Conservation (phyloP, 2,797 vertebrate genomes). For the Danio choprae region DNA sequence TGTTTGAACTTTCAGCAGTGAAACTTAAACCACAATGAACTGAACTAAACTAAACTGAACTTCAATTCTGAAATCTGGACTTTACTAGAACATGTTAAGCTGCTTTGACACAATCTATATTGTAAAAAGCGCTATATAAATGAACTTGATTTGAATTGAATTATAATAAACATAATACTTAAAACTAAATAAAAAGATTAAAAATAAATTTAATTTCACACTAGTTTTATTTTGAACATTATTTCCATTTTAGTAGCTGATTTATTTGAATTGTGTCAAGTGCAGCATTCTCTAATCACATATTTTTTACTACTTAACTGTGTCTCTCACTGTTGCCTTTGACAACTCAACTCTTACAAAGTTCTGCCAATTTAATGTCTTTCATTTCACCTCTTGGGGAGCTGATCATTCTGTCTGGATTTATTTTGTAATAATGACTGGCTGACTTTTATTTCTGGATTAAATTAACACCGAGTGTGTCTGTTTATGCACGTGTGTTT, state of each 20-base stretch:
- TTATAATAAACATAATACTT: not conserved
- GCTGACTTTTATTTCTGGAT: not conserved
- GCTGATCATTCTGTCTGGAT: not conserved
- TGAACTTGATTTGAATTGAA: no score
- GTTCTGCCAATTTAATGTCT: not conserved
- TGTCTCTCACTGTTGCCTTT: no score
- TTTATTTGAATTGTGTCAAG: not conserved
- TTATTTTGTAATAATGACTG: constrained; percentile 15
- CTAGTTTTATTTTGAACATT: not conserved
- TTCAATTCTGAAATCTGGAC: no score
- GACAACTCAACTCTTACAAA: not conserved
- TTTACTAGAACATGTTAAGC: no score
- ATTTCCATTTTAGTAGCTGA: not conserved
- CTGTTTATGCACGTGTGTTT: constrained; percentile 52
- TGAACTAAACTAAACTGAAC: no score
- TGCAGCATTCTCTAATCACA: not conserved
- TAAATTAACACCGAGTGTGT: constrained; percentile 14
- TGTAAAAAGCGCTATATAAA: no score
- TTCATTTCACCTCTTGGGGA: not conserved
- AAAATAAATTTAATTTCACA: not conserved
- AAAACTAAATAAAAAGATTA: not conserved
- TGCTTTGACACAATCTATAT: no score
- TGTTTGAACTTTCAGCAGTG: no score
- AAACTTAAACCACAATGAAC: no score
- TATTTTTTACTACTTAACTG: not conserved